Conservation (phyloP, 2,113 vertebrate species). For the Uropsilus gracilis region DNA sequence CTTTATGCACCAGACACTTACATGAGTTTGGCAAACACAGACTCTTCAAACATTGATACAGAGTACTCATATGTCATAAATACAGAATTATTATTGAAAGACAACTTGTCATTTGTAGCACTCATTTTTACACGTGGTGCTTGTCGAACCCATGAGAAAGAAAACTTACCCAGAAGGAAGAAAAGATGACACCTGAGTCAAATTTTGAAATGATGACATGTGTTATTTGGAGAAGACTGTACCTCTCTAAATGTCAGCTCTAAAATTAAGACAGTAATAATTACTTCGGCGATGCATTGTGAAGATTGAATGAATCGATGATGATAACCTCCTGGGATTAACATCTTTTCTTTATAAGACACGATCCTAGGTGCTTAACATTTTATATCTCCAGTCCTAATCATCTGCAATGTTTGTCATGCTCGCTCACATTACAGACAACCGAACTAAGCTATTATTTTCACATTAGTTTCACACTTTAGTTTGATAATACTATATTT, state of each 20-base stretch:
- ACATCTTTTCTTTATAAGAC: neutral
- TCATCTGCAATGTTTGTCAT: neutral
- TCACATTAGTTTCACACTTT: neutral
- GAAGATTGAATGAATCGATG: neutral
- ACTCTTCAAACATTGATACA: neutral
- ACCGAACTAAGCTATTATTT: neutral
- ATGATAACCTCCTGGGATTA: neutral
- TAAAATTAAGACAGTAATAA: constrained; percentile 7
- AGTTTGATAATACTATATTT: neutral
- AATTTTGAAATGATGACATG: neutral
- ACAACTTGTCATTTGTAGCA: neutral
- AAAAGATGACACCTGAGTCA: neutral
- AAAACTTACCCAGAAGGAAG: neutral
- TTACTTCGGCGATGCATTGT: neutral
- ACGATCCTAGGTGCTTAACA: neutral
- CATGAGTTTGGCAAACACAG: neutral
- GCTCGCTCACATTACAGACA: neutral
- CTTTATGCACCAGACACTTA: neutral
- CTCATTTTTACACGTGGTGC: neutral
- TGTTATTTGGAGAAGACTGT: neutral
- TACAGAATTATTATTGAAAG: neutral
- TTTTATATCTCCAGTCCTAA: neutral
- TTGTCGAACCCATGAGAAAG: neutral
- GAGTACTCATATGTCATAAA: neutral
- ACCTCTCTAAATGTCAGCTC: neutral